Conservation (phyloP, 2,113 vertebrate genomes). For the Eupsittula cactorum region DNA sequence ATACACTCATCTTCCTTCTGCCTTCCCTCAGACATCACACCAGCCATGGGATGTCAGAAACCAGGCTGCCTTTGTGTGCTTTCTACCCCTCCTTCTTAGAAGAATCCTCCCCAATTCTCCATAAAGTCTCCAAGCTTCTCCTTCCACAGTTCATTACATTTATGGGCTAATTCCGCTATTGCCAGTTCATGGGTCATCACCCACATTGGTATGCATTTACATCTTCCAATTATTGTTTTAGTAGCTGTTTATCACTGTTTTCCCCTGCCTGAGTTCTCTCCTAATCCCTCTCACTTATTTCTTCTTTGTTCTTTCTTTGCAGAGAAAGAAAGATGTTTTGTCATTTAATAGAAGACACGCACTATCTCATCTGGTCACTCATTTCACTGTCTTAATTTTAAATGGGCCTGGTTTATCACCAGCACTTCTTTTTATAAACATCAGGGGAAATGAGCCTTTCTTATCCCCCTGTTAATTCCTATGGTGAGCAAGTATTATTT, state of each 20-base stretch:
- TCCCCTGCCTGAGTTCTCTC: not conserved
- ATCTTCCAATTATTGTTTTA: constrained; percentile 47
- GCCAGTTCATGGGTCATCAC: not conserved
- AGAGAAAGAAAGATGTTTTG: not conserved
- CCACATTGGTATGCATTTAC: not conserved
- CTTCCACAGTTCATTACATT: constrained; percentile 10
- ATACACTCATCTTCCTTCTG: not conserved
- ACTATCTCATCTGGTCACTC: not conserved
- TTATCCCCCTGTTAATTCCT: not conserved
- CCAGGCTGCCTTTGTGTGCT: not conserved
- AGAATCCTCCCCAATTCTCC: not conserved
- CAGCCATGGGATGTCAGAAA: not conserved
- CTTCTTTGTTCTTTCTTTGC: not conserved
- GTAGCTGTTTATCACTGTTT: constrained; percentile 30
- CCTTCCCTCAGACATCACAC: not conserved
- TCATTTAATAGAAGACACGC: not conserved
- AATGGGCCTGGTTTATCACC: constrained; percentile 13
- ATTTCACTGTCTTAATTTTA: constrained; percentile 3
- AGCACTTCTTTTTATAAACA: constrained; percentile 37
- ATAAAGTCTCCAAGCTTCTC: not conserved
- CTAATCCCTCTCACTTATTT: not conserved
- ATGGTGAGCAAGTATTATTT: not conserved
- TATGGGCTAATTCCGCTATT: not conserved
- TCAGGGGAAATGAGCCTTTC: constrained; percentile 28
- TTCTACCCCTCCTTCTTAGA: not conserved